These are phyloP conservation scores for Thelaira solivaga DNA, from an alignment of 2,888 invertebrate genomes.

Conservation along the genomic window DNA sequence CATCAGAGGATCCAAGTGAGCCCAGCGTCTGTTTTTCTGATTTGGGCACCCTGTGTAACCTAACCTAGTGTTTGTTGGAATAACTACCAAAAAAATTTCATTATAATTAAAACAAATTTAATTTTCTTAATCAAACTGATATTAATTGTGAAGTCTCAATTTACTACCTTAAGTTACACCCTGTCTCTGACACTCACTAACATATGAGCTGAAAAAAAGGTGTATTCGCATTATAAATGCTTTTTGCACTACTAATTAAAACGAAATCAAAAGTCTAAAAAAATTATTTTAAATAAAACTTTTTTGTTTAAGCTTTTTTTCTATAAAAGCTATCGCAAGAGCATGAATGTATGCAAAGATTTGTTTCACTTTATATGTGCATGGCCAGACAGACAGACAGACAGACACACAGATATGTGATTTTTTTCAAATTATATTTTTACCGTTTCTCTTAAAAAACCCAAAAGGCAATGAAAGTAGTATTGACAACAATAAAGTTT, in stretches of 20 bases:
- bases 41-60: too few relatives aligned
- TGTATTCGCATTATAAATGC: slow-evolving; percentile 30
- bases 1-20: too few relatives aligned
- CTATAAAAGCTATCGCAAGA: too few relatives aligned
- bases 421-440: neutral
- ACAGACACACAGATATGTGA: slow-evolving; percentile 2
- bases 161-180: neutral
- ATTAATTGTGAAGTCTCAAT: too few relatives aligned
- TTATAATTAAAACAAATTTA: too few relatives aligned
- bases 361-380: slow-evolving; percentile 33
- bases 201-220: slow-evolving; percentile 16
- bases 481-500: slow-evolving; percentile 54
- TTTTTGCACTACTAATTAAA: slow-evolving; percentile 55
- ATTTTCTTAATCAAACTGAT: too few relatives aligned
- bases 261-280: slow-evolving; percentile 45
- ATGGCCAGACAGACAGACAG: too few relatives aligned
- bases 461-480: slow-evolving; percentile 57
- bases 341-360: slow-evolving; percentile 30
- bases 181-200: slow-evolving; percentile 21
- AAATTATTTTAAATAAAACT: slow-evolving; percentile 28
- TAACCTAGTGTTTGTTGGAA: too few relatives aligned
- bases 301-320: slow-evolving; percentile 21
- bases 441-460: slow-evolving; percentile 20
- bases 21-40: too few relatives aligned
- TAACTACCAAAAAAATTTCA: too few relatives aligned